Conservation (phyloP, 2,888 invertebrate species). For the Lobophora halterata region DNA sequence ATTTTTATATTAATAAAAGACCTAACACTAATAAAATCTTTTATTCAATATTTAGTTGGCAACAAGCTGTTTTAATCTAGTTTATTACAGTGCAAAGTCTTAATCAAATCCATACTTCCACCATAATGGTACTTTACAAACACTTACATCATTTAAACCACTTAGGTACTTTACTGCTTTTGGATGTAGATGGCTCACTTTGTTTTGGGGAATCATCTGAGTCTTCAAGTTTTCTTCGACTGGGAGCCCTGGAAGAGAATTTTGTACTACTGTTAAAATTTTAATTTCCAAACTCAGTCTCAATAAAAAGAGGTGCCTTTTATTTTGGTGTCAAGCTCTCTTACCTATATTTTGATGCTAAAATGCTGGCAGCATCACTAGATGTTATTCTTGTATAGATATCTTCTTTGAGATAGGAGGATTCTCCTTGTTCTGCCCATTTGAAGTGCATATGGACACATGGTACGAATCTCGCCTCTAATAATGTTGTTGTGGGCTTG, state of each 20-base stretch:
- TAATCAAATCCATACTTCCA: no score
- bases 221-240: conserved; percentile 55
- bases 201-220: conserved; percentile 36
- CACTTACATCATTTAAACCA: conserved; percentile 63
- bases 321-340: background rate
- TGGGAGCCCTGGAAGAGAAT: conserved; percentile 57
- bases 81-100: no score
- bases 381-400: conserved; percentile 83
- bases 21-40: no score
- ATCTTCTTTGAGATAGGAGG: conserved; percentile 80
- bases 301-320: background rate
- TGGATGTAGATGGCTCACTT: conserved; percentile 49
- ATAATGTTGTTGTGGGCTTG: conserved; percentile 80
- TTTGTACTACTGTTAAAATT: conserved; percentile 14
- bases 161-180: conserved; percentile 66
- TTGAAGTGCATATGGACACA: conserved; percentile 89
- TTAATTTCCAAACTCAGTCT: background rate
- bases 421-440: conserved; percentile 57
- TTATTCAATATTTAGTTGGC: no score
- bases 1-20: no score
- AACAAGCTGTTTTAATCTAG: no score
- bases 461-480: conserved; percentile 89
- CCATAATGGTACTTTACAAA: no score
- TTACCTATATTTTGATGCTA: conserved; percentile 85
- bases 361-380: conserved; percentile 83